These are phyloP conservation scores for Agrotis clavis DNA, from an alignment of 2,888 invertebrate species.

Conservation along the genomic window DNA sequence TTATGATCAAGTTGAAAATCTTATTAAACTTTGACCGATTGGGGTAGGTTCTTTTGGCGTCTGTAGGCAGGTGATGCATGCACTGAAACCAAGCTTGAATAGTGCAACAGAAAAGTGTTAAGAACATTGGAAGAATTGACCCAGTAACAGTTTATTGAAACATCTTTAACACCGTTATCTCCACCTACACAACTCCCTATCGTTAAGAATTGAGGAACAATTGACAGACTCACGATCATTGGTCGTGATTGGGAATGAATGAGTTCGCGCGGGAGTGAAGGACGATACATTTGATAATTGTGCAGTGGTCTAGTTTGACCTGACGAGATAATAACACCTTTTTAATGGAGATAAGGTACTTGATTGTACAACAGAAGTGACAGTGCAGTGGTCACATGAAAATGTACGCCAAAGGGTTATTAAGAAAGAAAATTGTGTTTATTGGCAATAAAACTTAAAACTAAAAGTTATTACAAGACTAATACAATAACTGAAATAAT, in stretches of 20 bases:
- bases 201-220: constrained; percentile 39
- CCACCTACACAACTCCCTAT: constrained; percentile 19
- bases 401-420: too few species aligned
- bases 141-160: neutral
- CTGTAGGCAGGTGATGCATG: too few species aligned
- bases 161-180: neutral
- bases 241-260: constrained; percentile 60
- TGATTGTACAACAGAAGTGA: neutral
- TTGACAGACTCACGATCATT: constrained; percentile 66
- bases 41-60: too few species aligned
- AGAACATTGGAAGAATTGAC: neutral
- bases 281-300: constrained; percentile 45
- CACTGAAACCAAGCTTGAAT: neutral
- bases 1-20: too few species aligned
- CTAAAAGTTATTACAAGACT: too few species aligned
- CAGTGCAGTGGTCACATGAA: neutral
- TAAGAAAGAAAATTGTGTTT: too few species aligned
- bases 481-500: too few species aligned
- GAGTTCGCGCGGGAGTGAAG: constrained; percentile 51
- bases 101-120: neutral
- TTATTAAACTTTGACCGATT: too few species aligned
- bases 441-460: too few species aligned
- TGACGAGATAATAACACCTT: constrained; percentile 4
- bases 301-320: neutral
- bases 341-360: neutral